Evolutionary conservation across 2,113 vertebrate genomes (phyloP), one percentile per base, ranked within the genome.

Genomic region (Anguilla rostrata): DNA sequence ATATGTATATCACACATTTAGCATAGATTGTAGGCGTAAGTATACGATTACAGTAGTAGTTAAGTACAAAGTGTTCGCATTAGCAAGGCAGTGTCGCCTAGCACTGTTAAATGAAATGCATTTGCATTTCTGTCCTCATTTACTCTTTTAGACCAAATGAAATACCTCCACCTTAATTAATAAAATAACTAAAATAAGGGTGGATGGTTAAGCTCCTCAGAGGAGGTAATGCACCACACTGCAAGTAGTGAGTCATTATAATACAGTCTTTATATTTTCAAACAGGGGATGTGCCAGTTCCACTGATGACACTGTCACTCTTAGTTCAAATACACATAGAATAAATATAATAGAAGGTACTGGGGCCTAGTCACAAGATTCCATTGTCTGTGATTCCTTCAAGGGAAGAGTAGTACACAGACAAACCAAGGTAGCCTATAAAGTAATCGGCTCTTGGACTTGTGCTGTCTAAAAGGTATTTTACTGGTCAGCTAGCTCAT

Each of bases 341-440:
- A 26, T 8, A n/a, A 22, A 71, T 9, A n/a, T 71, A 71, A 71
- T 71, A 71, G 22, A 16, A n/a, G 22, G 63, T 71, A 71, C 63
- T 71, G 63, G 3, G 4, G 26, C 63, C 26, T 75, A 75, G 71
- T 75, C 71, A 75, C 11, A 66, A n/a, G 71, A 29, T 75, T 75
- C 71, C 29, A 34, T 34, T 75, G 26, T n/a, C 16, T 75, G 71
- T 75, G 71, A 75, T 20, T 66, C 20, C 18, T 66, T 66, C 60
- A 66, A 66, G 71, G 71, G n/a, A 75, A 75, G 71, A 75, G 71
- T 75, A n/a, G 71, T 75, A 75, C 22, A 75, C 29, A 34, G n/a
- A 14, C 71, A 75, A n/a, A 66, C 22, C 9, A 26, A 66, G 15
- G 18, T 34, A 34, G 34, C 34, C 34, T 26, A 29, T 6, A 22